phyloP scores from a whole-genome alignment of 2,888 invertebrate genomes.

The Liopterus haemorrhoidalis region DNA sequence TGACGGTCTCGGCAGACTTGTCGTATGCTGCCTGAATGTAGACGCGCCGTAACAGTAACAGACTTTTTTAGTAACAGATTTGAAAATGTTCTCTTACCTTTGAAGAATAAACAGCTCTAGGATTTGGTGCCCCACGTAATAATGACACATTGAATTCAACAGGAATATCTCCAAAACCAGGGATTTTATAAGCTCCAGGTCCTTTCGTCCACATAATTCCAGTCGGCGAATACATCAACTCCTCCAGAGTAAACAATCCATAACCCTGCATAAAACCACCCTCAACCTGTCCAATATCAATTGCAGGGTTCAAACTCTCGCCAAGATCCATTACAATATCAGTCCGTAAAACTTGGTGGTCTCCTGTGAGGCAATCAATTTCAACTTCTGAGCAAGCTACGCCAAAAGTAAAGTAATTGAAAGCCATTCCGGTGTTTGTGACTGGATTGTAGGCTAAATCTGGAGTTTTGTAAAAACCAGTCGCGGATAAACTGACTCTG shows the following conservation, averaged over 20 bases:
- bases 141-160: constrained; percentile 87
- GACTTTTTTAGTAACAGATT: no score
- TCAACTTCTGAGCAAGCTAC: constrained; percentile 84
- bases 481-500: constrained; percentile 72
- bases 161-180: constrained; percentile 89
- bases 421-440: constrained; percentile 65
- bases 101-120: constrained; percentile 88
- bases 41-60: no score
- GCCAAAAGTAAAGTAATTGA: constrained; percentile 82
- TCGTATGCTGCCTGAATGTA: no score
- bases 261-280: constrained; percentile 94
- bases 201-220: constrained; percentile 80
- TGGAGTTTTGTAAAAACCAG: constrained; percentile 76
- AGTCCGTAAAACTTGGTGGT: constrained; percentile 79
- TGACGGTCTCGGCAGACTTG: no score
- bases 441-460: constrained; percentile 65
- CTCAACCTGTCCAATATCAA: constrained; percentile 95
- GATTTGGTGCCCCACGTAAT: constrained; percentile 84
- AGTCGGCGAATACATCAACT: constrained; percentile 77
- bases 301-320: constrained; percentile 90
- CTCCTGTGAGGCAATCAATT: constrained; percentile 90
- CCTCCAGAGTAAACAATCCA: constrained; percentile 86
- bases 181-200: constrained; percentile 91
- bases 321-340: constrained; percentile 98
- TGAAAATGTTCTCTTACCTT: no score